Conservation (phyloP, 2,888 invertebrate species). For the Oasisia sp. region DNA sequence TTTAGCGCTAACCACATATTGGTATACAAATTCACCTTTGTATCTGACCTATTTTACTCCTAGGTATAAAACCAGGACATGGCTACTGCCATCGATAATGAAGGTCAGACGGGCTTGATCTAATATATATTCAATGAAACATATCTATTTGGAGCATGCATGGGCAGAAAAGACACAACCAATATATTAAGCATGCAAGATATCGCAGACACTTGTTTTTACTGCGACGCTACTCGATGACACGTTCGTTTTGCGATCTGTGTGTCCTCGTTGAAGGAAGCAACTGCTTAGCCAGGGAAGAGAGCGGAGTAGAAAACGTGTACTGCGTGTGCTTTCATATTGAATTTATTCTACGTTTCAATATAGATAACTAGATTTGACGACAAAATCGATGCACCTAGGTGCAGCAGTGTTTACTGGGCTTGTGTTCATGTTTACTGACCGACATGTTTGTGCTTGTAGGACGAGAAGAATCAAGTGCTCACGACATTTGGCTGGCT, state of each 20-base stretch:
- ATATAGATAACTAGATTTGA: not conserved
- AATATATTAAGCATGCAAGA: not conserved
- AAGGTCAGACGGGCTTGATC: not conserved
- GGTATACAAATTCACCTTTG: not conserved
- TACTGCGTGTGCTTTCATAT: not conserved
- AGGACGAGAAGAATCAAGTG: conserved; percentile 42
- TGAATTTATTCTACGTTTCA: not conserved
- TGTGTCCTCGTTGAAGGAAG: not conserved
- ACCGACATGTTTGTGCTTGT: conserved; percentile 8
- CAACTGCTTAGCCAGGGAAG: not conserved
- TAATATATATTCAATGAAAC: not conserved
- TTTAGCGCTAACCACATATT: not conserved
- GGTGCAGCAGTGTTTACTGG: not conserved
- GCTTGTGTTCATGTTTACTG: not conserved
- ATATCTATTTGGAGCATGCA: not conserved
- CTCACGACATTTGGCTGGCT: conserved; percentile 43
- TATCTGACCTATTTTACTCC: not conserved
- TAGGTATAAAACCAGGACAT: not conserved
- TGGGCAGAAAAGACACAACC: not conserved
- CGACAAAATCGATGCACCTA: not conserved
- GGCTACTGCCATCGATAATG: not conserved
- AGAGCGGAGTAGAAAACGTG: not conserved
- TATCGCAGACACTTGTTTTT: not conserved
- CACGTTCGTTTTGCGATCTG: too few species aligned
- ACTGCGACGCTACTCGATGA: not conserved